A percentile compares a stretch with the other conserved stretches of the same genome.
Conservation (phyloP, 2,113 vertebrate genomes). For the Proteles cristata region DNA sequence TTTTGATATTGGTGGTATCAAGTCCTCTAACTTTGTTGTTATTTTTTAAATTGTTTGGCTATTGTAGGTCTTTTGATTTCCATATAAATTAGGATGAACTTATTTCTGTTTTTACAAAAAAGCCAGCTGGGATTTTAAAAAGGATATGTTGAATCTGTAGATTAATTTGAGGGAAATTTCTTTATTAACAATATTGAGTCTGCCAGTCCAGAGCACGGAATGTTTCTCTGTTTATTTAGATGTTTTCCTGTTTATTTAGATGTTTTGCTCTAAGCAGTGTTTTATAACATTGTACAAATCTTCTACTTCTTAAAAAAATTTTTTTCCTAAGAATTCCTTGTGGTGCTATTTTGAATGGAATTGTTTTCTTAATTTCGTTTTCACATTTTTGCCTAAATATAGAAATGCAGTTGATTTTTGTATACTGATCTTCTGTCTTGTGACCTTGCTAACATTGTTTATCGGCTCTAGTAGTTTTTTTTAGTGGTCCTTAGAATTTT, state of each 20-base stretch:
- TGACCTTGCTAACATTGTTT: not conserved
- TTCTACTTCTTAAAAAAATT: not conserved
- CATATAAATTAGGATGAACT: not conserved
- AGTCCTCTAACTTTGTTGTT: not conserved
- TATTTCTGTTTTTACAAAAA: not conserved
- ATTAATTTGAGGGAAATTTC: not conserved
- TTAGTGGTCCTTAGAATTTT: constrained; percentile 1
- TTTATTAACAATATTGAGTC: not conserved
- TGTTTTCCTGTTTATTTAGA: not conserved
- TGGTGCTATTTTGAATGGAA: not conserved
- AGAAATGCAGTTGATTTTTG: not conserved
- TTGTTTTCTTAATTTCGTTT: constrained; percentile 14
- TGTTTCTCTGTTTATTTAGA: not conserved
- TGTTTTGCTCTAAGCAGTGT: not conserved
- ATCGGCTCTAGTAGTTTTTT: not conserved
- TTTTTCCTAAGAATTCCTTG: not conserved
- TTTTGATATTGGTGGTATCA: not conserved
- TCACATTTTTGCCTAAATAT: not conserved
- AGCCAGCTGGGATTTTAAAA: not conserved
- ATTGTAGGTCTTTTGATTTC: not conserved
- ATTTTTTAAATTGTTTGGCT: constrained; percentile 10
- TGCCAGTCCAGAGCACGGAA: not conserved
- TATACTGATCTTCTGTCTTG: not conserved
- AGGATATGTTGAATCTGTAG: not conserved
- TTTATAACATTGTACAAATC: not conserved